Base-by-base conservation (phyloP, 2,797 vertebrate species). In the Danio choprae region DNA sequence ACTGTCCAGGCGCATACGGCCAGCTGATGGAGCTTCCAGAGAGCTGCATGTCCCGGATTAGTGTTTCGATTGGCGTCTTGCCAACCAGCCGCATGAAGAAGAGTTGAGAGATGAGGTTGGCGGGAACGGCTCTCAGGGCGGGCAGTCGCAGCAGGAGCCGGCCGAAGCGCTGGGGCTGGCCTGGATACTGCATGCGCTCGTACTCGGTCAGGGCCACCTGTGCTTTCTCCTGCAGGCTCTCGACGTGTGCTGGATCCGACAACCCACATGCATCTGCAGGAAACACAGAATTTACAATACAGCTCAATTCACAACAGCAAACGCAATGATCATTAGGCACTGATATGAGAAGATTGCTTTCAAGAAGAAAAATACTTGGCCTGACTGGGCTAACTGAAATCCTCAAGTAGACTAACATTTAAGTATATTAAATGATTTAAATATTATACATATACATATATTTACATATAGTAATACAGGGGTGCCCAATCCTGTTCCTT, bases 81-180 rank as follows among this genome's bases (percentile, higher is more conserved):
- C 97, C 97, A 84, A 99, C 97, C 84, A 99, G 94, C 20, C 97
- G 91, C 96, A 98, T 98, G 91, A 99, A 99, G 93, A 99, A 99
- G 76, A 99, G 95, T 87, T 98, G 97, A 1, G 97, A 98, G 89
- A 99, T 98, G 92, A 99, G 96, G 56, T 93, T 93, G 1, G 97
- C 97, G 0, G 97, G 97, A 5, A 99, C 97, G 0, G 97, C 96
- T 0, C 97, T 95, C 18, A 98, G 94, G 0, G 97, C 97, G 0
- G 97, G 97, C 8, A 98, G 95, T 1, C 97, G 96, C 50, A 98
- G 92, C 80, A 98, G 92, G 7, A 98, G 90, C 0, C 97, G 93
- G 1, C 97, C 97, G 0, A 98, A 99, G 48, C 97, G 96, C 84
- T 98, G 97, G 0, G 97, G 97, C 89, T 99, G 97, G 0, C 94